A percentile compares a stretch with the other conserved stretches of the same genome.
Conservation (phyloP, 2,797 vertebrate genomes). For the Megaceryle alcyon region DNA sequence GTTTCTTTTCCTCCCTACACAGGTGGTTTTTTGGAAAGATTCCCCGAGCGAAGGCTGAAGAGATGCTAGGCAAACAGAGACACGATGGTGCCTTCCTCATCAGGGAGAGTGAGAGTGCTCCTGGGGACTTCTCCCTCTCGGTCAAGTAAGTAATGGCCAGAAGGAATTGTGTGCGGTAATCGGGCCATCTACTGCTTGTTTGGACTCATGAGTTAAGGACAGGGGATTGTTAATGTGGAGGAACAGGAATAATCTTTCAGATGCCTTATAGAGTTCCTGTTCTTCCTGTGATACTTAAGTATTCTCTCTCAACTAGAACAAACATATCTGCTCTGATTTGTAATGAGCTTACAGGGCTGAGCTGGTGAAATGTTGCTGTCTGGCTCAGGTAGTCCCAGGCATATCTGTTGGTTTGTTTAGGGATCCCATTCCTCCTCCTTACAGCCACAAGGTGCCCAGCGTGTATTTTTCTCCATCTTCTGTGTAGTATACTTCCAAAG, state of each 20-base stretch:
- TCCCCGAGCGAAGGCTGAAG: constrained; percentile 96
- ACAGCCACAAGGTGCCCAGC: background rate
- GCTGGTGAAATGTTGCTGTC: background rate
- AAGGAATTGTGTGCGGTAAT: background rate
- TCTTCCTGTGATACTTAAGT: background rate
- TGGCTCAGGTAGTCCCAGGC: background rate
- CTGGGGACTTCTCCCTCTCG: constrained; percentile 97
- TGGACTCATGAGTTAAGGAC: background rate
- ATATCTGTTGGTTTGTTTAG: background rate
- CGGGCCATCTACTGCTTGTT: background rate
- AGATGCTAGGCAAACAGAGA: constrained; percentile 98
- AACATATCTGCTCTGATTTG: background rate
- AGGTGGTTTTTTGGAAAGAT: constrained; percentile 99
- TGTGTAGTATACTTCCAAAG: background rate
- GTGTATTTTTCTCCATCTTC: background rate
- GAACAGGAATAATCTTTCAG: background rate
- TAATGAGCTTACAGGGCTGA: background rate
- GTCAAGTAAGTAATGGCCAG: constrained; percentile 89
- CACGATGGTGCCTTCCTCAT: constrained; percentile 98
- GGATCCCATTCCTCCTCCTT: background rate
- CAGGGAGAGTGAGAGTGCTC: constrained; percentile 97
- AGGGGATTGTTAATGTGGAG: background rate
- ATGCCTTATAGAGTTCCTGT: background rate
- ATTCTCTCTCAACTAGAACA: background rate
- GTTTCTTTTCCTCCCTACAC: constrained; percentile 35